phyloP scores from a whole-genome alignment of 2,797 vertebrate species.

The Coluber constrictor region DNA sequence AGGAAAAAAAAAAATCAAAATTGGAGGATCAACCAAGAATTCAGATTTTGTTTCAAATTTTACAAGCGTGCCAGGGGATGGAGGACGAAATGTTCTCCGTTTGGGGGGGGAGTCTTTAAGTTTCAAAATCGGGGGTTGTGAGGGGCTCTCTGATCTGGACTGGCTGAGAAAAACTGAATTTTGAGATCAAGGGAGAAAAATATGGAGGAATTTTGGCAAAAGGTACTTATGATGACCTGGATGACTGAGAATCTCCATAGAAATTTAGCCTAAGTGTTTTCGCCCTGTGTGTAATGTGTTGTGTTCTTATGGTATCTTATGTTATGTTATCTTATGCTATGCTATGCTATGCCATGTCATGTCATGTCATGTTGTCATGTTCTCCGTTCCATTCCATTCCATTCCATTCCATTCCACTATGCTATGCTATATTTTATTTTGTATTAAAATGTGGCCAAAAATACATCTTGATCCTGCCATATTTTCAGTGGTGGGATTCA shows the following conservation, averaged over 20 bases:
- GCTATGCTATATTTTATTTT: no score
- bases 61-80: not conserved
- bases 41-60: not conserved
- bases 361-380: no score
- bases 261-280: not conserved
- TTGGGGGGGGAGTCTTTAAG: not conserved
- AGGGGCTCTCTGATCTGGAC: not conserved
- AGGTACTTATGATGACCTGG: no score
- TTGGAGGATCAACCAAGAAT: not conserved
- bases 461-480: not conserved
- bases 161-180: not conserved
- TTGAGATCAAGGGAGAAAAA: no score
- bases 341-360: no score
- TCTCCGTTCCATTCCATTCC: no score
- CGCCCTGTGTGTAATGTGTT: not conserved
- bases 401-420: no score
- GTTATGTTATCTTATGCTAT: no score
- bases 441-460: not conserved
- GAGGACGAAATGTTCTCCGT: no score
- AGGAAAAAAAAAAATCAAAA: not conserved
- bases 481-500: not conserved
- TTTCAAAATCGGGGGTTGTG: not conserved
- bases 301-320: no score
- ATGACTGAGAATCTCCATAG: no score
- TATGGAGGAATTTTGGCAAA: no score